phyloP scores from a whole-genome alignment of 2,888 invertebrate genomes.

The Diplazon laetatorius region DNA sequence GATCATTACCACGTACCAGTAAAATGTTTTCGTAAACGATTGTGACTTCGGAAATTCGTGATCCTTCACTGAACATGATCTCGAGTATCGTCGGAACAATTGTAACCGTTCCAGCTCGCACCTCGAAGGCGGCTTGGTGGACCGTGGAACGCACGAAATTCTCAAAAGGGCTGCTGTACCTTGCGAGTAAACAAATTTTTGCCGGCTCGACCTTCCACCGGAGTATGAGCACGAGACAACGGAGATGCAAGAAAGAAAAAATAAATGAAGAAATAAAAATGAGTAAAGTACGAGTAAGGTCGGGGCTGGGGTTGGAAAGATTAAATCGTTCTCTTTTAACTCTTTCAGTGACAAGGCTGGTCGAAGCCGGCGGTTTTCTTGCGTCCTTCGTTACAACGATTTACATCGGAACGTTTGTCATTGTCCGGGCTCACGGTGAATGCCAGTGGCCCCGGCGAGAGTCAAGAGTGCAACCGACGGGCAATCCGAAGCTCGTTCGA shows the following conservation, averaged over 20 bases:
- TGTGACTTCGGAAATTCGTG: neutral
- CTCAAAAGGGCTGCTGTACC: neutral
- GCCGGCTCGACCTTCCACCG: constrained; percentile 19
- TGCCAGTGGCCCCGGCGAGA: constrained; percentile 51
- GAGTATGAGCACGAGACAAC: too few relatives aligned
- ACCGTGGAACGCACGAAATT: constrained; percentile 20
- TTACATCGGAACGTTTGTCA: constrained; percentile 70
- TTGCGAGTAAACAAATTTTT: constrained; percentile 17
- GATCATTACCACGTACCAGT: too few relatives aligned
- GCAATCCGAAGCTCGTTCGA: constrained; percentile 53
- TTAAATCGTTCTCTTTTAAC: constrained; percentile 65
- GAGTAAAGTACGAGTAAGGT: constrained; percentile 28
- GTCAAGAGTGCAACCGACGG: constrained; percentile 63
- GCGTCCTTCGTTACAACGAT: constrained; percentile 64
- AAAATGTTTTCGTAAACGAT: neutral
- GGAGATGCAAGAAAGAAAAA: constrained; percentile 19
- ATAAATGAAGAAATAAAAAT: constrained; percentile 14
- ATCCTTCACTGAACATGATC: neutral
- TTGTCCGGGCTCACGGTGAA: constrained; percentile 63
- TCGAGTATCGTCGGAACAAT: neutral
- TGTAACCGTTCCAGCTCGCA: neutral
- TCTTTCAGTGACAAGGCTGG: constrained; percentile 61
- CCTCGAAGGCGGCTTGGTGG: neutral
- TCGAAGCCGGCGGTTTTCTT: constrained; percentile 58
- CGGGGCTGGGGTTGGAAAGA: constrained; percentile 26